phyloP scores from a whole-genome alignment of 2,113 vertebrate species.

The Microcebus lehilahytsara region DNA sequence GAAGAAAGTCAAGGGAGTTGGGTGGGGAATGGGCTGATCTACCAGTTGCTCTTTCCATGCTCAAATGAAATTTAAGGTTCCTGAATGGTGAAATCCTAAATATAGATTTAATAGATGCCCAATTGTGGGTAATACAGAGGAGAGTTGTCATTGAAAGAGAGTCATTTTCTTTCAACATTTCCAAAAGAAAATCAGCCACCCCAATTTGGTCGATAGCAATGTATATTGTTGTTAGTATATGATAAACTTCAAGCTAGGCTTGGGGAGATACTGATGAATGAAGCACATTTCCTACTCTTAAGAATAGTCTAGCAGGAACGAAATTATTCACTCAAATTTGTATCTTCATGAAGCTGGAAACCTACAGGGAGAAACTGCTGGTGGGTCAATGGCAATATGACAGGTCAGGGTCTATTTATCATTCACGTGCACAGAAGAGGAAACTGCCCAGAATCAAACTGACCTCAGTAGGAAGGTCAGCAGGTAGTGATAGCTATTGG shows the following conservation, averaged over 20 bases:
- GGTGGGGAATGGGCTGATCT: neutral
- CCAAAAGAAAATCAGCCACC: constrained; percentile 18
- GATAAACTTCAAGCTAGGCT: neutral
- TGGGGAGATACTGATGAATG: neutral
- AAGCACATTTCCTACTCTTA: neutral
- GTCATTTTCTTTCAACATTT: constrained; percentile 37
- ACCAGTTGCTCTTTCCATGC: neutral
- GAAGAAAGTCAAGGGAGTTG: neutral
- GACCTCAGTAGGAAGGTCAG: neutral
- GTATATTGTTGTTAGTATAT: neutral
- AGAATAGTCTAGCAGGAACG: neutral
- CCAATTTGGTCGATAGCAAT: neutral
- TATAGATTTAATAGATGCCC: neutral
- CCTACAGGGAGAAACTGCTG: neutral
- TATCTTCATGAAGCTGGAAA: neutral
- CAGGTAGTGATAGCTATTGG: neutral
- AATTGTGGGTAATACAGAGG: neutral
- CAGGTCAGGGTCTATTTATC: neutral
- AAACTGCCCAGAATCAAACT: neutral
- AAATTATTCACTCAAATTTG: neutral
- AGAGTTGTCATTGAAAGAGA: neutral
- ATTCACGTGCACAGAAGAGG: neutral
- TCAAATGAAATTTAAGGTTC: constrained; percentile 5
- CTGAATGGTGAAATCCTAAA: neutral
- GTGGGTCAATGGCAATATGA: neutral